phyloP scores from a whole-genome alignment of 1,140 invertebrate species.

The Bombus consobrinus region DNA sequence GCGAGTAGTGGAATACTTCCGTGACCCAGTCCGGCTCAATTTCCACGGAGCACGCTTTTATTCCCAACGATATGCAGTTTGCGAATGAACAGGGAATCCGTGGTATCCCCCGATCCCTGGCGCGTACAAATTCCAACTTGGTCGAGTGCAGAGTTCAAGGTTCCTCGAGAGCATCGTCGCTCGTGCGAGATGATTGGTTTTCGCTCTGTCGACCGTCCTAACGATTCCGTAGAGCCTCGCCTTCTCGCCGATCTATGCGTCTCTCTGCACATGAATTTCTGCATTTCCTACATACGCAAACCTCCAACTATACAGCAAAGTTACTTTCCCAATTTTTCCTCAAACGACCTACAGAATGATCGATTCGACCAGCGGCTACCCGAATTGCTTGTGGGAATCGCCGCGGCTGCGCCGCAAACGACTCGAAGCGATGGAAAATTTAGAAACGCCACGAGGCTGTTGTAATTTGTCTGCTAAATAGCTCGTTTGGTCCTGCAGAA shows the following conservation, averaged over 20 bases:
- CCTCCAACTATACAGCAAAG: background rate
- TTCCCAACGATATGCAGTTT: conserved; percentile 7
- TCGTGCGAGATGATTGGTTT: conserved; percentile 64
- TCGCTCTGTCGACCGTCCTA: conserved; percentile 58
- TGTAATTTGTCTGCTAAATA: background rate
- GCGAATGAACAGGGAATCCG: conserved; percentile 4
- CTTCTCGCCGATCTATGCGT: conserved; percentile 18
- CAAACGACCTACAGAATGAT: background rate
- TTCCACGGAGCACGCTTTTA: conserved; percentile 4
- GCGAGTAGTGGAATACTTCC: background rate
- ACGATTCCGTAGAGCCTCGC: conserved; percentile 15
- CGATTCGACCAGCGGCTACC: background rate
- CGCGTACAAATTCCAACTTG: conserved; percentile 45
- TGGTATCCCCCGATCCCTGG: background rate
- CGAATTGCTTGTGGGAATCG: background rate
- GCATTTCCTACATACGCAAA: too few relatives aligned
- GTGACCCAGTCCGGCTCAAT: conserved; percentile 8
- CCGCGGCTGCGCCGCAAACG: background rate
- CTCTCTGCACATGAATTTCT: conserved; percentile 7
- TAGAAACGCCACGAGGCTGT: background rate
- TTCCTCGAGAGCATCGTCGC: conserved; percentile 50
- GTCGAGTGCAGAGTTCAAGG: conserved; percentile 60
- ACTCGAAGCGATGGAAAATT: background rate
- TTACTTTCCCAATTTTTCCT: background rate
- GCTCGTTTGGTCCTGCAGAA: too few relatives aligned